A percentile compares a stretch with the other conserved stretches of the same genome.
Conservation (phyloP, 2,888 invertebrate species). For the Chesias legatella region DNA sequence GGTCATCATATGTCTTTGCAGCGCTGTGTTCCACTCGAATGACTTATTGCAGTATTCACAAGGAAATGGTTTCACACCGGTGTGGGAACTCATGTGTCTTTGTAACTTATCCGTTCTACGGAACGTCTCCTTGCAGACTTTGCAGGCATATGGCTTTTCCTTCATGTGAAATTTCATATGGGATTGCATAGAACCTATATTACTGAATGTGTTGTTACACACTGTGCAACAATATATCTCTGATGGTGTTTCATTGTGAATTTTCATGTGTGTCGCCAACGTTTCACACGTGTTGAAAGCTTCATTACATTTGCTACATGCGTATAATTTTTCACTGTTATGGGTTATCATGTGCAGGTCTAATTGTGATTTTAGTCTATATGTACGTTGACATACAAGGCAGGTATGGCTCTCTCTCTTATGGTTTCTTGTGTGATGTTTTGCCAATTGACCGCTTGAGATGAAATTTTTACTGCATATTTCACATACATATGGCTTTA, state of each 20-base stretch:
- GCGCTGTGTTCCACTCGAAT: background rate
- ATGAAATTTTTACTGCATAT: conserved; percentile 9
- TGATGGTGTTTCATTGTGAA: background rate
- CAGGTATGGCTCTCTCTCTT: conserved; percentile 3
- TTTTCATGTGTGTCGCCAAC: background rate
- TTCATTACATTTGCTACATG: conserved; percentile 1
- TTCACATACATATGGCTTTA: conserved; percentile 11
- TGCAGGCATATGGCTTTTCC: too few species aligned
- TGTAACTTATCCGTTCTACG: background rate
- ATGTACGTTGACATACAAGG: conserved; percentile 2
- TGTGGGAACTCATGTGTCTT: conserved; percentile 12
- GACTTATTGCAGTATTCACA: conserved; percentile 12
- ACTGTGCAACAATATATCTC: background rate
- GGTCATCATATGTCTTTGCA: background rate
- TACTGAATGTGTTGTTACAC: too few species aligned
- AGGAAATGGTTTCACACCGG: conserved; percentile 5
- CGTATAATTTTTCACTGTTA: conserved; percentile 7
- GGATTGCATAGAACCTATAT: too few species aligned
- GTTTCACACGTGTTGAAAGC: too few species aligned
- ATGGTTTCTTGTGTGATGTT: conserved; percentile 1
- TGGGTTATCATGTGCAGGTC: conserved; percentile 6
- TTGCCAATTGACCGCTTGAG: background rate
- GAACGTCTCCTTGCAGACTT: too few species aligned
- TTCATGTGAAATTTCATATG: too few species aligned
- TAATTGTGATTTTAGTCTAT: background rate